Percentiles rank a stretch among this genome's conserved stretches.
Conservation (phyloP, 2,797 vertebrate species). For the Pipistrellus kuhlii region DNA sequence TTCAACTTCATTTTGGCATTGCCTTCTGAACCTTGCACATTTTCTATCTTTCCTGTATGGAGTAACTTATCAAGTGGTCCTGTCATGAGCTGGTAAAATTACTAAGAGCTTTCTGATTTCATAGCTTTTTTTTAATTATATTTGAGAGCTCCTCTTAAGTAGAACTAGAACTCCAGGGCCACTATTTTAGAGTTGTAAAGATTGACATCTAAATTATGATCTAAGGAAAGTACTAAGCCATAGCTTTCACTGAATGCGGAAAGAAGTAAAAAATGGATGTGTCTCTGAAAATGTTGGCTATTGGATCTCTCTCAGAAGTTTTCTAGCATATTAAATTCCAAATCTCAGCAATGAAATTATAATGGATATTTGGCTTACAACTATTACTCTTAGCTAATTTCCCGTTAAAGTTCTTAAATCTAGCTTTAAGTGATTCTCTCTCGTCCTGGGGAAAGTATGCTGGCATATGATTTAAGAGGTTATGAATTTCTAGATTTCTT, state of each 20-base stretch:
- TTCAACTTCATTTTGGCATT: constrained; percentile 66
- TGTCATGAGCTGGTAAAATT: constrained; percentile 76
- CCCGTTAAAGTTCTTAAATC: constrained; percentile 59
- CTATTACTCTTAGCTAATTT: constrained; percentile 72
- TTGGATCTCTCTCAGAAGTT: constrained; percentile 56
- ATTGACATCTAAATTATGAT: constrained; percentile 82
- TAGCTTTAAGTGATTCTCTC: constrained; percentile 18
- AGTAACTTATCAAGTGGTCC: constrained; percentile 79
- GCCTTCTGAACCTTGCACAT: constrained; percentile 69
- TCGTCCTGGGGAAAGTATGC: not conserved
- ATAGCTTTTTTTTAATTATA: constrained; percentile 81
- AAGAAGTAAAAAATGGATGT: constrained; percentile 67
- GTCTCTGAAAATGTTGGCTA: constrained; percentile 65
- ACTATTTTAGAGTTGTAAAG: constrained; percentile 79
- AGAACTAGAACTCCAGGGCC: constrained; percentile 77
- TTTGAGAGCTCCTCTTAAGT: constrained; percentile 78
- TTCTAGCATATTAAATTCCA: constrained; percentile 59
- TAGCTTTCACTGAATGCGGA: constrained; percentile 65
- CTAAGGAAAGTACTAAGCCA: constrained; percentile 70
- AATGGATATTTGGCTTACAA: constrained; percentile 57
- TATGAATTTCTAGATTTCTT: not conserved
- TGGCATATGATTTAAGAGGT: constrained; percentile 11
- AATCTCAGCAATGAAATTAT: constrained; percentile 61
- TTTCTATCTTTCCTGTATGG: constrained; percentile 75
- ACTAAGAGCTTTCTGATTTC: constrained; percentile 83